These are phyloP conservation scores for Cephus nigrinus DNA, from an alignment of 2,888 invertebrate species.

Conservation along the genomic window DNA sequence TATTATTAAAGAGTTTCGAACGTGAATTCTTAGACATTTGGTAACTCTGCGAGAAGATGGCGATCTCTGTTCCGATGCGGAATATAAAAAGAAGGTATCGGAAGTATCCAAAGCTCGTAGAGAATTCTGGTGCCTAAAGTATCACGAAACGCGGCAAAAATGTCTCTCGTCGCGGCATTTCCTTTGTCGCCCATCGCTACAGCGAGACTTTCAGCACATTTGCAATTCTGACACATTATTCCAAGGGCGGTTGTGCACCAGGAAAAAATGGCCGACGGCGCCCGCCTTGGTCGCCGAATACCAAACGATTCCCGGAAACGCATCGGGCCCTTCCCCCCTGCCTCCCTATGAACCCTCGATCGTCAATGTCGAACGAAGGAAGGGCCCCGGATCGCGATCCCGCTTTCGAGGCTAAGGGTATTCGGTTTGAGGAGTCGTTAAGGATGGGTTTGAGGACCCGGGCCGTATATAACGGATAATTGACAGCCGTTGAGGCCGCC, in stretches of 20 bases:
- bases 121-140: constrained; percentile 4
- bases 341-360: not conserved
- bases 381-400: constrained; percentile 13
- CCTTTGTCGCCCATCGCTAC: not conserved
- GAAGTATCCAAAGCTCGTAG: not conserved
- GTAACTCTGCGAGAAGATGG: not conserved
- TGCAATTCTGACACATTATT: constrained; percentile 52
- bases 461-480: constrained; percentile 67
- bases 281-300: constrained; percentile 37
- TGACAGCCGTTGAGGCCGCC: constrained; percentile 62
- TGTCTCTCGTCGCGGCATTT: constrained; percentile 8
- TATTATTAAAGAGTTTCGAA: not conserved
- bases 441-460: constrained; percentile 62
- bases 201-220: constrained; percentile 29
- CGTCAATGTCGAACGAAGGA: constrained; percentile 23
- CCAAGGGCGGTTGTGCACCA: constrained; percentile 16
- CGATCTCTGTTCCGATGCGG: not conserved
- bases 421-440: constrained; percentile 61
- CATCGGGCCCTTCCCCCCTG: not conserved
- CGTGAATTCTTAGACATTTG: not conserved
- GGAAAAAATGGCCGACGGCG: constrained; percentile 22
- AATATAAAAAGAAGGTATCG: not conserved
- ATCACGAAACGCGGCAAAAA: constrained; percentile 13
- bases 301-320: constrained; percentile 50
- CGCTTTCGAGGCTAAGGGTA: constrained; percentile 30